Percentiles rank a stretch among this genome's conserved stretches.
Evolutionary conservation across 2,113 vertebrate genomes (phyloP).

Genomic region (Heloderma charlesbogerti): DNA sequence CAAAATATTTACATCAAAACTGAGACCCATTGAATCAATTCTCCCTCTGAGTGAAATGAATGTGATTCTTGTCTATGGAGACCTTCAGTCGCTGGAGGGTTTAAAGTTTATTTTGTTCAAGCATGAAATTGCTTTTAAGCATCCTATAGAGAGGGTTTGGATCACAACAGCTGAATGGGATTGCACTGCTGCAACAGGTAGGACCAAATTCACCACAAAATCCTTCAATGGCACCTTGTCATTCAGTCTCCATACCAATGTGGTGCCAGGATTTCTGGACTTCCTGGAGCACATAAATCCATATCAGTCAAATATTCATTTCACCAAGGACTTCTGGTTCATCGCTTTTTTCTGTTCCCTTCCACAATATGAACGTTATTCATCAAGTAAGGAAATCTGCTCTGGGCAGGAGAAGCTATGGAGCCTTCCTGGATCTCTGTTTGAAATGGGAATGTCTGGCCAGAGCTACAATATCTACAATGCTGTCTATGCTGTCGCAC

Average conservation of each 20-base stretch:
- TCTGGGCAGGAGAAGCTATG: not conserved
- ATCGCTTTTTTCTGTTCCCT: not conserved
- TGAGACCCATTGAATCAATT: not conserved
- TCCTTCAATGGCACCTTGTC: too few relatives aligned
- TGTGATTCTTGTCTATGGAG: not conserved
- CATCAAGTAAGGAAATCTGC: accelerated
- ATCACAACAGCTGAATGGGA: too few relatives aligned
- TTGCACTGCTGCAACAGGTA: too few relatives aligned
- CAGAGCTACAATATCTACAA: not conserved
- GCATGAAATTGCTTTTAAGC: too few relatives aligned
- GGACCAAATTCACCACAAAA: too few relatives aligned
- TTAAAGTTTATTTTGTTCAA: too few relatives aligned
- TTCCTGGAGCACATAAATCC: too few relatives aligned
- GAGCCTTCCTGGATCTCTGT: not conserved
- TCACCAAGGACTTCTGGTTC: not conserved
- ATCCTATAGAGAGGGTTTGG: too few relatives aligned
- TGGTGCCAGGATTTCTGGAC: too few relatives aligned
- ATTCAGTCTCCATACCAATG: too few relatives aligned
- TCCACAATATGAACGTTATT: not conserved
- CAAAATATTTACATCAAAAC: accelerated
- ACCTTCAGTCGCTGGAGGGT: not conserved
- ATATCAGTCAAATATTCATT: not conserved
- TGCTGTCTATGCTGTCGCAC: too few relatives aligned
- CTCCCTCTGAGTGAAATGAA: not conserved
- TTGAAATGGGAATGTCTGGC: not conserved